Evolutionary conservation across 2,888 invertebrate genomes (phyloP).

Genomic region (Cosmia pyralina): DNA sequence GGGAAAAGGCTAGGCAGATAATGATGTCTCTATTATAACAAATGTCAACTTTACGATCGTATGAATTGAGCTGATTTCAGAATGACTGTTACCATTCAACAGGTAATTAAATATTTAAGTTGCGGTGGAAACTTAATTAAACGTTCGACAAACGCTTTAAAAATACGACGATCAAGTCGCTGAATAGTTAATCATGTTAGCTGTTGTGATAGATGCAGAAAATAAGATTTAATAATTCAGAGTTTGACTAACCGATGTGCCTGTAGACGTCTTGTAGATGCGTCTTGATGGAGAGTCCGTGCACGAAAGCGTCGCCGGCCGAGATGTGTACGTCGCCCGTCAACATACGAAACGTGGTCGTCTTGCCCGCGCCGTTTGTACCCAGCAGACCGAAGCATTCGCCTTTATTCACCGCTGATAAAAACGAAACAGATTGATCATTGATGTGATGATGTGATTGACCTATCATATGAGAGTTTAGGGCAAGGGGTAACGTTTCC

Average conservation of each 20-base stretch:
- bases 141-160: neutral
- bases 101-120: no score
- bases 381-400: constrained; percentile 96
- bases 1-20: neutral
- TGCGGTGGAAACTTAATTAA: neutral
- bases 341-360: constrained; percentile 96
- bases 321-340: constrained; percentile 94
- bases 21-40: neutral
- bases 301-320: constrained; percentile 93
- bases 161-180: neutral
- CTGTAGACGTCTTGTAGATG: constrained; percentile 91
- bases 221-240: neutral
- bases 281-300: constrained; percentile 88
- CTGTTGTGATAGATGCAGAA: neutral
- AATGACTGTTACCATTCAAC: neutral
- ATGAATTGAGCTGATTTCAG: neutral
- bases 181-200: neutral
- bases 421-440: neutral
- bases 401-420: constrained; percentile 91
- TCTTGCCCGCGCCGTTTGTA: constrained; percentile 97
- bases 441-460: neutral
- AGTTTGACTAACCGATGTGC: constrained; percentile 85
- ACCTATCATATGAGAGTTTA: neutral
- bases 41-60: neutral
- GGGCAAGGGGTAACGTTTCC: neutral